phyloP scores from a whole-genome alignment of 2,888 invertebrate genomes.

The Agrilus cyanescens region DNA sequence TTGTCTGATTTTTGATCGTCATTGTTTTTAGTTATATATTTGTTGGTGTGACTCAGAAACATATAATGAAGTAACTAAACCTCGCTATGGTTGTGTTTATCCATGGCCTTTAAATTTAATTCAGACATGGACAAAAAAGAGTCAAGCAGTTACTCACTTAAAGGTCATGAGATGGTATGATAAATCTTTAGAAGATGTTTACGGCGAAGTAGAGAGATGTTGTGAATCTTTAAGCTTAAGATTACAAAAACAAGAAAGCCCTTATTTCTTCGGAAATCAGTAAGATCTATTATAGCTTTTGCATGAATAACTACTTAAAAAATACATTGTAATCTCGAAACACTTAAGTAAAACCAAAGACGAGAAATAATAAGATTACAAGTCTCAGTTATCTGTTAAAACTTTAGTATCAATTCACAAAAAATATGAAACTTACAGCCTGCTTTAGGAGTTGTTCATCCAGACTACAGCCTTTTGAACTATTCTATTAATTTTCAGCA shows the following conservation, averaged over 20 bases:
- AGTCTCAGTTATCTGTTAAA: no score
- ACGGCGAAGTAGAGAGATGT: slow-evolving; percentile 68
- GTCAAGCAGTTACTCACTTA: slow-evolving; percentile 56
- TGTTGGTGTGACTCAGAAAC: slow-evolving; percentile 78
- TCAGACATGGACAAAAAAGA: slow-evolving; percentile 66
- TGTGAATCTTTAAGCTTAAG: slow-evolving; percentile 79
- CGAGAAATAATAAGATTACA: no score
- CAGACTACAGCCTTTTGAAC: no score
- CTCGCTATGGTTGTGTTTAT: slow-evolving; percentile 78
- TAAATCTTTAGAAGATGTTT: slow-evolving; percentile 66
- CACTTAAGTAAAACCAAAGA: no score
- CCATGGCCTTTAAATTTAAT: slow-evolving; percentile 85
- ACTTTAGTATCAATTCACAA: no score
- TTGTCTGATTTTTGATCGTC: neutral
- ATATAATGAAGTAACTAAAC: slow-evolving; percentile 67
- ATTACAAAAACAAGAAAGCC: slow-evolving; percentile 53
- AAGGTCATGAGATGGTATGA: slow-evolving; percentile 73
- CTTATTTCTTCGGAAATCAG: slow-evolving; percentile 70
- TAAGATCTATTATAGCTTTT: slow-evolving; percentile 33
- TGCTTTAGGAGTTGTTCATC: no score
- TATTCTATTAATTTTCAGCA: no score
- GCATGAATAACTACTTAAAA: no score
- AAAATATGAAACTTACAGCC: no score
- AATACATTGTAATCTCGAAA: no score
- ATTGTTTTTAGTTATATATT: slow-evolving; percentile 55